These are phyloP conservation scores for Himalopsyche kuldschensis DNA, from an alignment of 2,888 invertebrate genomes.

Conservation along the genomic window DNA sequence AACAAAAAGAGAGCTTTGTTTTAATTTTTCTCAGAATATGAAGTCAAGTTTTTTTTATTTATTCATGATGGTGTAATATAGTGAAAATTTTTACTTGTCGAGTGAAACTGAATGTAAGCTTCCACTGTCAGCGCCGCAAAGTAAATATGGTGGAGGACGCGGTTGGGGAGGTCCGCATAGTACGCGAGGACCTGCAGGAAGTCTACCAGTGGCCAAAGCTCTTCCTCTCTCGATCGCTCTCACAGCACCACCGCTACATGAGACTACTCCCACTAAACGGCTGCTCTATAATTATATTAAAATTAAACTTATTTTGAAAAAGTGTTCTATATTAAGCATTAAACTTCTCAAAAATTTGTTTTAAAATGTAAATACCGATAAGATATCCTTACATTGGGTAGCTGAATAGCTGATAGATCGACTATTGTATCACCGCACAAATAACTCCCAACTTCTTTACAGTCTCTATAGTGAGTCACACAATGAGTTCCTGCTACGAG, in stretches of 20 bases:
- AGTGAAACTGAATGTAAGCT: slow-evolving; percentile 75
- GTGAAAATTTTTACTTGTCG: slow-evolving; percentile 50
- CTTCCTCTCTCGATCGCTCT: slow-evolving; percentile 75
- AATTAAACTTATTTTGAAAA: too few relatives aligned
- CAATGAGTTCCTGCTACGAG: slow-evolving; percentile 82
- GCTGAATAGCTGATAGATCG: slow-evolving; percentile 73
- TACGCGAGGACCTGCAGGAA: slow-evolving; percentile 49
- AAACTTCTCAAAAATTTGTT: background rate
- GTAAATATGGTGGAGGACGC: slow-evolving; percentile 61
- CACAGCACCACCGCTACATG: slow-evolving; percentile 81
- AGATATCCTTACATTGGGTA: slow-evolving; percentile 48
- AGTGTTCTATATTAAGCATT: too few relatives aligned
- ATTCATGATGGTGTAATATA: too few relatives aligned
- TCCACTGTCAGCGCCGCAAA: slow-evolving; percentile 89
- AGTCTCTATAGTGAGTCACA: slow-evolving; percentile 86
- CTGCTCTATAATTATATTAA: slow-evolving; percentile 58
- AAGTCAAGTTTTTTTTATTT: too few relatives aligned
- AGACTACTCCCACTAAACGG: slow-evolving; percentile 69
- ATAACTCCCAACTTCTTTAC: slow-evolving; percentile 85
- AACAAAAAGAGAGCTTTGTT: too few relatives aligned
- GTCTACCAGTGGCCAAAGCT: slow-evolving; percentile 53
- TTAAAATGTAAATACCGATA: background rate
- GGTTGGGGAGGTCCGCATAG: slow-evolving; percentile 44
- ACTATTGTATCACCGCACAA: slow-evolving; percentile 85
- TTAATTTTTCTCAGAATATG: too few relatives aligned